Evolutionary conservation across 2,113 vertebrate genomes (phyloP).

Genomic region (Actinemys pallida): DNA sequence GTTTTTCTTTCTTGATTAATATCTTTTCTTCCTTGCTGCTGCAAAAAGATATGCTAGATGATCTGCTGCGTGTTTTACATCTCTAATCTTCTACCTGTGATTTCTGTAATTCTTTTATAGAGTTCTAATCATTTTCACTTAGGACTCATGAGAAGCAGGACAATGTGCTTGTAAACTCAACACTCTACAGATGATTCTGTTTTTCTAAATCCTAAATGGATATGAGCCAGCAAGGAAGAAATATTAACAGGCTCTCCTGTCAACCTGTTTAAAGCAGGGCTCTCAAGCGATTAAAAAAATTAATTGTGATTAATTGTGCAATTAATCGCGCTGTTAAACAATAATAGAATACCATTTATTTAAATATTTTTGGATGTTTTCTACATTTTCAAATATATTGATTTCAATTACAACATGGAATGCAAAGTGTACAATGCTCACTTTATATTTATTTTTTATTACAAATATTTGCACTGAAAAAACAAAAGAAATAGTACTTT

Average conservation of each 20-base stretch:
- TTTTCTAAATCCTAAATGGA: neutral
- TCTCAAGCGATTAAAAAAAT: no score
- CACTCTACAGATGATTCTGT: neutral
- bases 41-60: neutral
- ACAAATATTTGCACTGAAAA: no score
- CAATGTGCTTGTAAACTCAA: neutral
- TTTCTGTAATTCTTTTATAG: neutral
- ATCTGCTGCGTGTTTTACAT: neutral
- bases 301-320: no score
- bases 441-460: no score
- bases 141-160: neutral
- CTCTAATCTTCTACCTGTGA: neutral
- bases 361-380: no score
- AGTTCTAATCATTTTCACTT: neutral
- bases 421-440: no score
- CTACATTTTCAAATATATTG: no score
- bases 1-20: neutral
- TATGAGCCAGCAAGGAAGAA: neutral
- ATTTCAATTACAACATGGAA: no score
- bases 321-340: no score
- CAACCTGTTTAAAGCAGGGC: neutral
- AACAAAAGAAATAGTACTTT: no score
- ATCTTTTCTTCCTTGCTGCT: neutral
- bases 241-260: neutral
- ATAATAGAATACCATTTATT: no score